Evolutionary conservation across 2,113 vertebrate species (phyloP).

Genomic region (Megalops atlanticus): DNA sequence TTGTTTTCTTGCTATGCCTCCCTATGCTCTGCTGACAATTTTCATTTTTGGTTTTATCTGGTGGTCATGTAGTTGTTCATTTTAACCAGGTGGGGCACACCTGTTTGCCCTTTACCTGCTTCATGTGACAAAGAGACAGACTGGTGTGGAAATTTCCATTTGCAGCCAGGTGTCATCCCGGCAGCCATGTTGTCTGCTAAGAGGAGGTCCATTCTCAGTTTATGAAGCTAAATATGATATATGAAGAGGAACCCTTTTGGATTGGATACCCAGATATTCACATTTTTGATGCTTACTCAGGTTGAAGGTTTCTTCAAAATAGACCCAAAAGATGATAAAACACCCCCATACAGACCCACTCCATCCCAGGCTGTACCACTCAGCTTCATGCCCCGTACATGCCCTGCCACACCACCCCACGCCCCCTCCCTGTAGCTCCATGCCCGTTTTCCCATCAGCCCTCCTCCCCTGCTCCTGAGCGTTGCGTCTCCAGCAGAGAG

Average conservation of each 20-base stretch:
- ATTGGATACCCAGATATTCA: no score
- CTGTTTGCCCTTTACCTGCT: neutral
- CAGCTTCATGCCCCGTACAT: no score
- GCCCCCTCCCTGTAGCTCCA: no score
- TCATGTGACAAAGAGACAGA: neutral
- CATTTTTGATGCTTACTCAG: no score
- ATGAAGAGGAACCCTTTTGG: neutral
- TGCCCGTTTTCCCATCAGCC: neutral
- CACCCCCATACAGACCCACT: no score
- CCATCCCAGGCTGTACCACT: no score
- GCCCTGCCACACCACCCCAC: no score
- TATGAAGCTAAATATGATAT: neutral
- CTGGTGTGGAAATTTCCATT: neutral
- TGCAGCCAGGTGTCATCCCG: neutral
- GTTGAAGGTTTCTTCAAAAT: no score
- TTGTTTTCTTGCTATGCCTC: neutral
- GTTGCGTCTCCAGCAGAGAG: no score
- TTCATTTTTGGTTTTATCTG: neutral
- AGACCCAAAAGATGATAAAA: no score
- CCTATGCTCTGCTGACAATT: neutral
- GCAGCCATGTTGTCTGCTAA: neutral
- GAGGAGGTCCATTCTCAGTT: neutral
- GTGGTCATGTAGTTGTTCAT: neutral
- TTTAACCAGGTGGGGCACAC: constrained; percentile 7
- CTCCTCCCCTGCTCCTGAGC: no score